phyloP scores from a whole-genome alignment of 2,797 vertebrate species.

The Tauraco hartlaubi region DNA sequence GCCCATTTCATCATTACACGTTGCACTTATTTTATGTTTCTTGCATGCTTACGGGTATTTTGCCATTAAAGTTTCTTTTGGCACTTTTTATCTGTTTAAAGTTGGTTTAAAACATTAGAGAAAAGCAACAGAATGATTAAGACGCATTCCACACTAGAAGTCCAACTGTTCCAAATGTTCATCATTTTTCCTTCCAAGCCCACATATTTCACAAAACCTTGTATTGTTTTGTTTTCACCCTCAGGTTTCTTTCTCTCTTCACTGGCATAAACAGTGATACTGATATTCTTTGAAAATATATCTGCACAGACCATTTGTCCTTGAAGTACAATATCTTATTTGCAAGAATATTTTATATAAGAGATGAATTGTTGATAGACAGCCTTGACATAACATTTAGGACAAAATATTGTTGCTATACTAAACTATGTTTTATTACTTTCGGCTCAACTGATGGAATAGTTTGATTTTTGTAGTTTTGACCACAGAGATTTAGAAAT shows the following conservation, averaged over 20 bases:
- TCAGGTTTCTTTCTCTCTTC: constrained; percentile 20
- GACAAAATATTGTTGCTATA: not conserved
- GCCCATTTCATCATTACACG: not conserved
- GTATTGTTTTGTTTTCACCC: not conserved
- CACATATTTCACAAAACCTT: not conserved
- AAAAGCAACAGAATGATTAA: not conserved
- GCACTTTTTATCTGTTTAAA: not conserved
- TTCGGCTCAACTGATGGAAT: not conserved
- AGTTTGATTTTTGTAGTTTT: not conserved
- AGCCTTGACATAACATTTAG: constrained; percentile 11
- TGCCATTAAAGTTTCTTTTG: constrained; percentile 2
- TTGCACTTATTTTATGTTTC: not conserved
- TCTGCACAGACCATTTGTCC: not conserved
- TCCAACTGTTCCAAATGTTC: not conserved
- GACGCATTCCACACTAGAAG: not conserved
- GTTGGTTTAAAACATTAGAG: constrained; percentile 20
- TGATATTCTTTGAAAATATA: not conserved
- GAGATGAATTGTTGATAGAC: constrained; percentile 38
- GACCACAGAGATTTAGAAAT: not conserved
- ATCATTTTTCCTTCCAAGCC: constrained; percentile 20
- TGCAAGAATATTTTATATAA: constrained; percentile 4
- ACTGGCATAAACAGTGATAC: not conserved
- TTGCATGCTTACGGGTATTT: not conserved
- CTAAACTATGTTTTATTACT: not conserved
- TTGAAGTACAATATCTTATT: not conserved